Evolutionary conservation across 2,113 vertebrate species (phyloP).

Genomic region (Neomonachus schauinslandi): DNA sequence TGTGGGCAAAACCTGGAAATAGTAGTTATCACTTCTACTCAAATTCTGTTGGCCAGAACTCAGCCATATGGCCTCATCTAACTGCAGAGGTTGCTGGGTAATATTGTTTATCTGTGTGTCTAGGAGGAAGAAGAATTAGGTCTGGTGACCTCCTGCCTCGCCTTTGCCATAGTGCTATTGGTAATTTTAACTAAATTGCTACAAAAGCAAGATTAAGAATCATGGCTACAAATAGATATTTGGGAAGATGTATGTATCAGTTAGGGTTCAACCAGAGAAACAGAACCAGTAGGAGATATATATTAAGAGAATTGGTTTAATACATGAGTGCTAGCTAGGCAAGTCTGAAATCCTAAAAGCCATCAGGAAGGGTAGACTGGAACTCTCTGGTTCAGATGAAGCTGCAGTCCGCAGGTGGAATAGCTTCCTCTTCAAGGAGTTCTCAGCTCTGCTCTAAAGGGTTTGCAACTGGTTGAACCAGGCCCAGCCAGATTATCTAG

Average conservation of each 20-base stretch:
- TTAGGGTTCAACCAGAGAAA: not conserved
- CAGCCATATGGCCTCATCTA: not conserved
- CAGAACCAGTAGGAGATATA: not conserved
- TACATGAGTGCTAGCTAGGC: not conserved
- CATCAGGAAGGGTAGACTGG: not conserved
- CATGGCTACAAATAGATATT: not conserved
- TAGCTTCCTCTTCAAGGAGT: not conserved
- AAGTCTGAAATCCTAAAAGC: not conserved
- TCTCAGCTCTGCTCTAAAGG: not conserved
- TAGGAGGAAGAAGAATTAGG: not conserved
- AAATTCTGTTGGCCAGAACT: not conserved
- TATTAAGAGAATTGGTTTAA: not conserved
- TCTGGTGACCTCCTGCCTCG: not conserved
- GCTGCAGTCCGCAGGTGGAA: too few relatives aligned
- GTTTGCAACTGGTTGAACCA: not conserved
- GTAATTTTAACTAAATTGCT: not conserved
- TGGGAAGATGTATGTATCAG: not conserved
- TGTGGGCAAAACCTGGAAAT: not conserved
- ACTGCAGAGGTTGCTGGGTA: not conserved
- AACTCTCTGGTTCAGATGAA: not conserved
- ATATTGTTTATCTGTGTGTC: not conserved
- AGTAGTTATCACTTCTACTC: not conserved
- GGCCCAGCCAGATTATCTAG: not conserved
- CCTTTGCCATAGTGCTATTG: not conserved
- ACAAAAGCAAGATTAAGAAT: slow-evolving; percentile 1